Evolutionary conservation across 2,888 invertebrate genomes (phyloP), one percentile per base, ranked within the genome.

Genomic region (Brenthis hecate): DNA sequence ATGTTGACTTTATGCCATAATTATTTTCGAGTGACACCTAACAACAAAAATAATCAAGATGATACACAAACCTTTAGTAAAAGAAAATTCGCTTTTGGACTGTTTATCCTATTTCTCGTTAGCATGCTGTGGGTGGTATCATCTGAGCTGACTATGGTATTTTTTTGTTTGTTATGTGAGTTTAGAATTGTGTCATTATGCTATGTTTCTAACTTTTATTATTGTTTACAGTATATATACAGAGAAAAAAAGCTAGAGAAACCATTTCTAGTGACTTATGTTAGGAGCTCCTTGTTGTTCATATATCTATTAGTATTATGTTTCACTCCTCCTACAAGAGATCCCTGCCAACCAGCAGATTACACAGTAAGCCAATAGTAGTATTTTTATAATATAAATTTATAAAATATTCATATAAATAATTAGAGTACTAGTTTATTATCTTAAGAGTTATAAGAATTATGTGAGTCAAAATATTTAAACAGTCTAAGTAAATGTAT

Each of bases 51-150:
- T 73, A 84, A 76, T 72, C 89, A 88, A 78, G 90, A 91, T 87
- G 88, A 81, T 73, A 80, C 74, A 48, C 88, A 87, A 74, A 85
- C 86, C 73, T 81, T 81, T 72, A 87, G 86, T 75, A 88, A 85
- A 75, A 87, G 85, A 78, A 89, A 90, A 82, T 95, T 98, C 78
- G 93, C 97, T 72, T 93, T 98, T 80, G 99, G 99, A 79, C 93
- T 98, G 76, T 94, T 97, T 80, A 94, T 99, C 78, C 93, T 99
- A 73, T 88, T 99, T 75, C 91, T 99, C 80, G 99, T 99, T 76
- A 98, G 99, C 91, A 93, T 99, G 69, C 96, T 99, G 80, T 99
- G 99, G 99, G 99, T 99, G 65, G 96, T 97, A 65, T 99, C 98
- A 62, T 97, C 98, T 53, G 98, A 99, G 93, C 93, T 99, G 72